Evolutionary conservation across 1,140 invertebrate species (phyloP), one percentile per base, ranked within the genome.

Genomic region (Caenorhabditis tropicalis): DNA sequence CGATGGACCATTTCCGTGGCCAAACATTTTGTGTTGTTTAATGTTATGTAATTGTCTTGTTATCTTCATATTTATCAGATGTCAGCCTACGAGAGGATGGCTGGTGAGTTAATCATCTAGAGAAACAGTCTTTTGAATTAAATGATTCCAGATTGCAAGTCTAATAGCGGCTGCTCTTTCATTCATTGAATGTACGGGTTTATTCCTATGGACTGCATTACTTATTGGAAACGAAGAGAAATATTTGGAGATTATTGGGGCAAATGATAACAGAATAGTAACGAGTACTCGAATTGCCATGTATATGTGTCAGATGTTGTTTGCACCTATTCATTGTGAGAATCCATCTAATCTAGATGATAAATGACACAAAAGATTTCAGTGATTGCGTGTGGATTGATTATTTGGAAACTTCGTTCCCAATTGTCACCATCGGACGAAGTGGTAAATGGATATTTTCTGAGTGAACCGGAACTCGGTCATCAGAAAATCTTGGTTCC

Each of bases 401-500:
- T 58, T 16, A 49, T 53, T 85, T 46, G 48, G 74, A 46, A 88
- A 86, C 83, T 24, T 46, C 85, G 10, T 81, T 58, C 81, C 58
- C 70, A 70, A 87, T 81, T 31, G 79, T 84, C 31, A 85, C 24
- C 88, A 88, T 74, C 65, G 19, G 88, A 86, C 21, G 43, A 86
- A 16, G 82, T 89, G 5, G 85, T 82, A 3, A 89, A 87, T 79
- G 88, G 87, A 21, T 89, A 89, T 56, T 89, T 89, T 56, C 84
- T 89, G 43, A 89, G 87, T 49, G 65, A 88, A 49, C 88, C 88
- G 1, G 79, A 81, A 24, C 49, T 87, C 16, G 88, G 87, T 29
- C 88, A 89, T 82, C 88, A 89, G 88, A 89, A 87, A 29, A 89
- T 89, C n/a, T 85, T 89, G 9, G 88, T 89, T 19, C 88, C 88